These are phyloP conservation scores for Chlorodrepanis virens DNA, from an alignment of 2,113 vertebrate genomes.

Conservation along the genomic window DNA sequence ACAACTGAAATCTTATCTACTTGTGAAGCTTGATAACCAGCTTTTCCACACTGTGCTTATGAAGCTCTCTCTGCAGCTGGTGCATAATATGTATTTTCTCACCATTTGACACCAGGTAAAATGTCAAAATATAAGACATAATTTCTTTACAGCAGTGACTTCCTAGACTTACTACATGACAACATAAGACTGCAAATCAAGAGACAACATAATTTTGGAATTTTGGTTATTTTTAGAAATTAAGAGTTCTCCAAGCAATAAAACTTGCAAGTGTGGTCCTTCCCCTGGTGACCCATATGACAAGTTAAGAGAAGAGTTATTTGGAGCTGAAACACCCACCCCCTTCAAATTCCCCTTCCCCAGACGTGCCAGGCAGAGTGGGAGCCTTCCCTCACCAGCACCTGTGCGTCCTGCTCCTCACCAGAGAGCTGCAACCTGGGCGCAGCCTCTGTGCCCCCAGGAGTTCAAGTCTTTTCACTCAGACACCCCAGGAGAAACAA, in stretches of 20 bases:
- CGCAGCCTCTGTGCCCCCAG: accelerated
- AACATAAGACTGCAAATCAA: not conserved
- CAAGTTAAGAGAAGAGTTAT: not conserved
- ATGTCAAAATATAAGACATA: not conserved
- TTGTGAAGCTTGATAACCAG: not conserved
- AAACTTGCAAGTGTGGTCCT: accelerated
- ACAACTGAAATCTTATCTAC: not conserved
- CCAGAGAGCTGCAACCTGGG: not conserved
- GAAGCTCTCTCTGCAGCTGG: accelerated
- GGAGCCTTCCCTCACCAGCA: not conserved
- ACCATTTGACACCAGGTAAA: not conserved
- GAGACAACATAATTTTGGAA: not conserved
- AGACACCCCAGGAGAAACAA: not conserved
- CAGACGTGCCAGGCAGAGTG: accelerated
- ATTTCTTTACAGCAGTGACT: not conserved
- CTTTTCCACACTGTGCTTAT: not conserved
- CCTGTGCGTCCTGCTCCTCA: not conserved
- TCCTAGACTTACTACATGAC: not conserved
- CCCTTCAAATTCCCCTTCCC: not conserved
- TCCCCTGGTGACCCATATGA: not conserved
- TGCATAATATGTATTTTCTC: not conserved
- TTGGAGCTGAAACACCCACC: not conserved
- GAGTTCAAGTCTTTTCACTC: not conserved
- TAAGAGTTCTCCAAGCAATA: not conserved
- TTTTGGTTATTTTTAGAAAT: not conserved